Conservation (phyloP, 2,113 vertebrate species). For the Pterocles orientalis region DNA sequence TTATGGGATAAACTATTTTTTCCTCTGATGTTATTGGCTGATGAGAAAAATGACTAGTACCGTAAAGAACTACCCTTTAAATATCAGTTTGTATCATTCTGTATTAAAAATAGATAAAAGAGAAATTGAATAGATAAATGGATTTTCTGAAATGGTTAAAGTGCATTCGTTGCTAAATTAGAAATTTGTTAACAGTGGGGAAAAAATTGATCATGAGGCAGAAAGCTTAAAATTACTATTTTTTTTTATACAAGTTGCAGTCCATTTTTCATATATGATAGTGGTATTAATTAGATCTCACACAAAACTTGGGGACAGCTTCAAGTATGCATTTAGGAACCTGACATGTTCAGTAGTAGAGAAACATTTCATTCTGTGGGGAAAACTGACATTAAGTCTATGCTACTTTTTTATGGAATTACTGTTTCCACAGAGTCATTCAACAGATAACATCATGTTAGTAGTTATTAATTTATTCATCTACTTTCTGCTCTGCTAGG, state of each 20-base stretch:
- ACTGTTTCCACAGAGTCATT: conserved; percentile 42
- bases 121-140: background rate
- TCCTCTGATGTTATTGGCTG: background rate
- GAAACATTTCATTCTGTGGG: background rate
- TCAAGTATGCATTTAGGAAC: background rate
- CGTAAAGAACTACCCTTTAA: background rate
- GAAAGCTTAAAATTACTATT: background rate
- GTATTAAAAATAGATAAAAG: background rate
- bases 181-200: background rate
- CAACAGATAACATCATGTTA: conserved; percentile 42
- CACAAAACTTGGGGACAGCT: background rate
- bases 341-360: background rate
- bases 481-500: conserved; percentile 40
- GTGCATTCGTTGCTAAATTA: background rate
- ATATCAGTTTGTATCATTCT: background rate
- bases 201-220: background rate
- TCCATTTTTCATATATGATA: background rate
- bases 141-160: background rate
- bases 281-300: background rate
- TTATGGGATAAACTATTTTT: background rate
- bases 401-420: conserved; percentile 15
- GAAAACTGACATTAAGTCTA: background rate
- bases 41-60: background rate
- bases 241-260: background rate
- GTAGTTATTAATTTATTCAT: conserved; percentile 62